phyloP scores from a whole-genome alignment of 2,888 invertebrate genomes.

The Dioctria rufipes region DNA sequence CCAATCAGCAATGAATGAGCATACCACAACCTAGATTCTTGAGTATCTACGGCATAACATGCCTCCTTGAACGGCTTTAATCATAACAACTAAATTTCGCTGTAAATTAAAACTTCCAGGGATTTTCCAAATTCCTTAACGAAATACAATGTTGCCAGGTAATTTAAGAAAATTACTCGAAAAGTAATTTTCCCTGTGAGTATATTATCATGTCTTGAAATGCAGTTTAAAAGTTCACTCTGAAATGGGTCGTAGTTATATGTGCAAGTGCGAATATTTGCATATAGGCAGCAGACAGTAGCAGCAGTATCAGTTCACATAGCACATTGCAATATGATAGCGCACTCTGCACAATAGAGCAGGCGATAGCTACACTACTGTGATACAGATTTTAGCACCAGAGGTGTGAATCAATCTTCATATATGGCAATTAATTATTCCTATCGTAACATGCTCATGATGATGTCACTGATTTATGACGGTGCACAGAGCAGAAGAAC shows the following conservation, averaged over 20 bases:
- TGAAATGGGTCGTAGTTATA: conserved; percentile 11
- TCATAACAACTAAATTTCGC: conserved; percentile 1
- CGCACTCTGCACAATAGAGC: conserved; percentile 38
- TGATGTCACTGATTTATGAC: conserved; percentile 59
- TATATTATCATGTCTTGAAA: conserved; percentile 31
- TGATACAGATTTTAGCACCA: conserved; percentile 58
- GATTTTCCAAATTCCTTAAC: conserved; percentile 33
- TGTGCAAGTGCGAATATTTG: conserved; percentile 10
- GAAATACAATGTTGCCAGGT: conserved; percentile 35
- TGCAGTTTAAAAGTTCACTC: conserved; percentile 29
- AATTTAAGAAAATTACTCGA: conserved; percentile 39
- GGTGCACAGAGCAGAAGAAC: conserved; percentile 55
- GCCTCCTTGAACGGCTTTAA: neutral
- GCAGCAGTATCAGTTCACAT: neutral
- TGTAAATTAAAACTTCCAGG: conserved; percentile 19
- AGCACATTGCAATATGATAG: conserved; percentile 17
- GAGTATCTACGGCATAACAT: neutral
- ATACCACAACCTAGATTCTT: too few relatives aligned
- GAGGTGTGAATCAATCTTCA: conserved; percentile 58
- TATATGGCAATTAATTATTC: conserved; percentile 59
- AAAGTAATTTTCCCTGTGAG: conserved; percentile 45
- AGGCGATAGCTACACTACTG: conserved; percentile 51
- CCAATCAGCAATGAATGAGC: too few relatives aligned
- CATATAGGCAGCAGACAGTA: neutral
- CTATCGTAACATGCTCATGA: conserved; percentile 58